Conservation (phyloP, 2,113 vertebrate genomes). For the Odobenus rosmarus region DNA sequence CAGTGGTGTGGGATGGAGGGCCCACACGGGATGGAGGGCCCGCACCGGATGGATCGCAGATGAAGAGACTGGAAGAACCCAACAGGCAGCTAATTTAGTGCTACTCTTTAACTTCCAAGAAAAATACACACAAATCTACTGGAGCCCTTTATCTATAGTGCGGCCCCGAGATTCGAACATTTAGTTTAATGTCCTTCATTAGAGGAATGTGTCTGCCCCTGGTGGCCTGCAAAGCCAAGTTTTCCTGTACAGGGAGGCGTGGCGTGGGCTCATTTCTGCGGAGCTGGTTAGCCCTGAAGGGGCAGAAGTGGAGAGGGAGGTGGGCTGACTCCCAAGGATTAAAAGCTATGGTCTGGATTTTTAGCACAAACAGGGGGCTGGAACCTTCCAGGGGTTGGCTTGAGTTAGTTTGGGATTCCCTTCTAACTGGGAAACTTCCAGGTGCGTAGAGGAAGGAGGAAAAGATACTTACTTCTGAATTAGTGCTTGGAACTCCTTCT, state of each 20-base stretch:
- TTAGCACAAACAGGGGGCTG: not conserved
- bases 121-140: not conserved
- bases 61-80: not conserved
- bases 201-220: not conserved
- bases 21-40: not conserved
- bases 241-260: not conserved
- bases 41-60: not conserved
- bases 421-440: not conserved
- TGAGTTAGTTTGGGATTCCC: not conserved
- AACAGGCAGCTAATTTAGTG: not conserved
- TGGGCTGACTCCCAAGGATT: not conserved
- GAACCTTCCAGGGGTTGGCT: not conserved
- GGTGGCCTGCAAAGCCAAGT: not conserved
- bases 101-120: not conserved
- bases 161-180: not conserved
- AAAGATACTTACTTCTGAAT: not conserved
- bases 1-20: not conserved
- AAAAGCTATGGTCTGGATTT: not conserved
- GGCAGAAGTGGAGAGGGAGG: too few species aligned
- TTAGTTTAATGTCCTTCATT: not conserved
- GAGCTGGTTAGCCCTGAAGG: not conserved
- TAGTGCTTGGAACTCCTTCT: not conserved
- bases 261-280: not conserved
- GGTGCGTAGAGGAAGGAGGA: not conserved
- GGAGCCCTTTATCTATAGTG: not conserved